Percentiles rank a stretch among this genome's conserved stretches.
Evolutionary conservation across 2,797 vertebrate species (phyloP).

Genomic region (Phylloscopus collybita): DNA sequence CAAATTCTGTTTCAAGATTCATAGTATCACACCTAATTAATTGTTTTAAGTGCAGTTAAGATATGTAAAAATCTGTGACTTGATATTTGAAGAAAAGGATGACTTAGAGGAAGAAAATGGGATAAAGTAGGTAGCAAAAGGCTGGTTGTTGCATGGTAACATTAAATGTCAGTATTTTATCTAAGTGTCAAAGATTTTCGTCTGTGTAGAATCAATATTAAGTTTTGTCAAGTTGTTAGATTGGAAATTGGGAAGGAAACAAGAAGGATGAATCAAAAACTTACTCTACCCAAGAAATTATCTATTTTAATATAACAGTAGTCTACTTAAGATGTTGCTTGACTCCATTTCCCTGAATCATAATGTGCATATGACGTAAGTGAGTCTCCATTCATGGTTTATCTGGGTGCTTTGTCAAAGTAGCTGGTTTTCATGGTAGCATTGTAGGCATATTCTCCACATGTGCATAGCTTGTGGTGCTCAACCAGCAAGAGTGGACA

Average conservation of each 20-base stretch:
- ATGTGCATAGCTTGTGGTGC: not conserved
- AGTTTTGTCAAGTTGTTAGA: constrained; percentile 33
- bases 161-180: constrained; percentile 28
- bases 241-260: not conserved
- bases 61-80: not conserved
- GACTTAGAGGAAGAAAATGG: not conserved
- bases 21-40: not conserved
- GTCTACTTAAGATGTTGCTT: not conserved
- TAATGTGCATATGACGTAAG: not conserved
- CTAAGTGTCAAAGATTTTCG: constrained; percentile 26
- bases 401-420: not conserved
- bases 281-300: not conserved
- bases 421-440: not conserved
- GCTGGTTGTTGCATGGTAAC: not conserved
- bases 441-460: not conserved
- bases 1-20: not conserved
- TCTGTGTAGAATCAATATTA: not conserved
- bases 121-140: not conserved
- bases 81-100: not conserved
- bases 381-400: not conserved
- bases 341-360: not conserved
- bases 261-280: not conserved
- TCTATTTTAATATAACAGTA: not conserved
- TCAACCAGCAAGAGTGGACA: not conserved
- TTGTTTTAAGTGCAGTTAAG: not conserved